Conservation (phyloP, 92 coral and sea anemone genomes). For the Actinernus sp. region DNA sequence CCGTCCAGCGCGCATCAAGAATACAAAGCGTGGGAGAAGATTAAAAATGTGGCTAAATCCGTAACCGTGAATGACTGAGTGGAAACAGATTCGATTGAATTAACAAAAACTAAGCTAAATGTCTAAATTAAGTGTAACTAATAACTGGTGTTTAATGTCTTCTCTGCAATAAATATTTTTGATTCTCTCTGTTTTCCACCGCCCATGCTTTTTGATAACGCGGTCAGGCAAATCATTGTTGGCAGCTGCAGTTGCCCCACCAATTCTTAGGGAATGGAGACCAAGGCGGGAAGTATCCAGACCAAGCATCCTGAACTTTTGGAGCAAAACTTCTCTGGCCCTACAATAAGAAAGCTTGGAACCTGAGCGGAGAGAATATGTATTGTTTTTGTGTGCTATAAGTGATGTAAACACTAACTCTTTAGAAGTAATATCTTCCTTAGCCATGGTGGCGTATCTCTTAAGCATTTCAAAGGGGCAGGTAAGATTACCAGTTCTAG, state of each 20-base stretch:
- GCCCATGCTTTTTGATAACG: conserved; percentile 22
- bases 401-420: background rate
- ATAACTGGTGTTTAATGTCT: conserved; percentile 9
- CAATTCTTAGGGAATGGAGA: conserved; percentile 23
- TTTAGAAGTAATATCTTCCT: background rate
- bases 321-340: conserved; percentile 10
- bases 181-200: conserved; percentile 14
- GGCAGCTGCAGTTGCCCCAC: conserved; percentile 30
- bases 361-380: conserved; percentile 11
- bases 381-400: background rate
- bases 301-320: conserved; percentile 7
- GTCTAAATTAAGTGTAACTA: background rate
- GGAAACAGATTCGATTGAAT: too few species aligned
- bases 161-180: conserved; percentile 18
- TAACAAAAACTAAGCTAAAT: too few species aligned
- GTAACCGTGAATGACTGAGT: too few species aligned
- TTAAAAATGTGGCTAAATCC: too few species aligned
- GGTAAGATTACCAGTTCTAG: too few species aligned
- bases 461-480: conserved; percentile 3
- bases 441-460: background rate
- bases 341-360: conserved; percentile 11
- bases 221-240: conserved; percentile 29
- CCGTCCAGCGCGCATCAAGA: too few species aligned
- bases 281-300: conserved; percentile 12
- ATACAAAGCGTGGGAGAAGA: too few species aligned